phyloP scores from a whole-genome alignment of 2,113 vertebrate species.

The Oreotrochilus melanogaster region DNA sequence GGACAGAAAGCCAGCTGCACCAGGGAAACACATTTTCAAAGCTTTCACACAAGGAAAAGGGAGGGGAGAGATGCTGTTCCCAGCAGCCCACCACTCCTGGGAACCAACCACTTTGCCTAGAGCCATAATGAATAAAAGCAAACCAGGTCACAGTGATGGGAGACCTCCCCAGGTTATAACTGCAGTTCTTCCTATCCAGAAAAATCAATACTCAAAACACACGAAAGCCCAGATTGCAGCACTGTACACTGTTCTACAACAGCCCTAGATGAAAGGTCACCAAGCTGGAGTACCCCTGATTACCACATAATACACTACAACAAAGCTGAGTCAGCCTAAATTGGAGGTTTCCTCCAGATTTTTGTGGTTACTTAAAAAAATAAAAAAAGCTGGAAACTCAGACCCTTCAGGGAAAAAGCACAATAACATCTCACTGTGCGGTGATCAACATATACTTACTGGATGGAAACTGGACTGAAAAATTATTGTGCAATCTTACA shows the following conservation, averaged over 20 bases:
- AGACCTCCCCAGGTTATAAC: neutral
- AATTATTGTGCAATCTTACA: neutral
- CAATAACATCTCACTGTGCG: neutral
- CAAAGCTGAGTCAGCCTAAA: neutral
- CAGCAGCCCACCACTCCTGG: accelerated
- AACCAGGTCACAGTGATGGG: neutral
- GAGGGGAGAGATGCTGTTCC: neutral
- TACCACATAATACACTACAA: neutral
- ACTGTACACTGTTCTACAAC: neutral
- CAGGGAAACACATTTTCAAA: neutral
- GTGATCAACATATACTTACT: neutral
- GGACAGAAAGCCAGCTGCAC: neutral
- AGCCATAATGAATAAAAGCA: neutral
- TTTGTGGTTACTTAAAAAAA: neutral
- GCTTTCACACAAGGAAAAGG: neutral
- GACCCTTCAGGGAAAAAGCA: neutral
- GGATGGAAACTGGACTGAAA: neutral
- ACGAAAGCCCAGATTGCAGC: neutral
- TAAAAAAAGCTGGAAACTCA: neutral
- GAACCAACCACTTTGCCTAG: neutral
- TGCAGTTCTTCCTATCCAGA: neutral
- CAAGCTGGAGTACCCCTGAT: neutral
- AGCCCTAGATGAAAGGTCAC: neutral
- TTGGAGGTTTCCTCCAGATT: neutral
- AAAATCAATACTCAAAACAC: conserved; percentile 43